Percentiles rank a stretch among this genome's conserved stretches.
These are phyloP conservation scores for Drosophila meridiana DNA, from an alignment of 2,888 invertebrate species.

Conservation along the genomic window DNA sequence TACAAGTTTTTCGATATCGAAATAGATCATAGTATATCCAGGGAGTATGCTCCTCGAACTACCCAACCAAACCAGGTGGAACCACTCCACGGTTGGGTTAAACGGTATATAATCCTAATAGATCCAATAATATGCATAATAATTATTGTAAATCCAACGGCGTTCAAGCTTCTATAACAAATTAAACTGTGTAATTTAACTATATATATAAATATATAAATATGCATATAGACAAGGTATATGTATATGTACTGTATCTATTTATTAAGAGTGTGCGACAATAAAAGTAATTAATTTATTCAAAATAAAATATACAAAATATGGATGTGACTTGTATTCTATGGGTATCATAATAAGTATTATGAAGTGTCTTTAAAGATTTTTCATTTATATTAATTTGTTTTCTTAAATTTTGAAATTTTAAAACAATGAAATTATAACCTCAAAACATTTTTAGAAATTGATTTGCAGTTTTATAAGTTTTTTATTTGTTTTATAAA, in stretches of 20 bases:
- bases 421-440: too few species aligned
- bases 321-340: background rate
- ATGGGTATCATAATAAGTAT: background rate
- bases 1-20: conserved; percentile 63
- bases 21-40: conserved; percentile 29
- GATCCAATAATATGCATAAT: conserved; percentile 62
- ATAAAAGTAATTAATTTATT: conserved; percentile 84
- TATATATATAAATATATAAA: conserved; percentile 16
- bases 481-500: background rate
- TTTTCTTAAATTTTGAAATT: background rate
- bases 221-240: conserved; percentile 25
- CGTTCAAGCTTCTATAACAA: conserved; percentile 33
- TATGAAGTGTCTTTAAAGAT: background rate
- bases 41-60: conserved; percentile 12
- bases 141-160: conserved; percentile 44
- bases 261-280: conserved; percentile 83
- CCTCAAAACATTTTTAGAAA: background rate
- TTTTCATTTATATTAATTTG: background rate
- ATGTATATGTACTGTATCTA: conserved; percentile 29
- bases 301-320: conserved; percentile 52
- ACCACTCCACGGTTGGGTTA: conserved; percentile 11
- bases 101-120: conserved; percentile 60
- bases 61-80: conserved; percentile 3
- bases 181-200: conserved; percentile 73
- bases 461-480: background rate